Base-by-base conservation (phyloP, 2,888 invertebrate species). In the Steinernema carpocapsae region DNA sequence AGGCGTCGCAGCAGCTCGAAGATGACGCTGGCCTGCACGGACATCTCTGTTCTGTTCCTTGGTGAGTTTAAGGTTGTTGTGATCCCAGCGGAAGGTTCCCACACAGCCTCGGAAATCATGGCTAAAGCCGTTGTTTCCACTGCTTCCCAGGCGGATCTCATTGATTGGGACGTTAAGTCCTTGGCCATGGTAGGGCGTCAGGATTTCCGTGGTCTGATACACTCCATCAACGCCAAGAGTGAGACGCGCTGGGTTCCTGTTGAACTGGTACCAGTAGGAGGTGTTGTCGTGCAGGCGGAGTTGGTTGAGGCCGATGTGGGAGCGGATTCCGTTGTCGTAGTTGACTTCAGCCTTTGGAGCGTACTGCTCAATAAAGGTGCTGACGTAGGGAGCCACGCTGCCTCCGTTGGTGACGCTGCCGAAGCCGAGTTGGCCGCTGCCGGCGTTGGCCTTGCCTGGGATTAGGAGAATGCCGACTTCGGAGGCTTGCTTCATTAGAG, bases 391-490 rank as follows among this genome's bases (percentile, higher is more conserved):
- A 17, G 22, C 42, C 26, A 75, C 73, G 43, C 74, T 77, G n/a
- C 76, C 75, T 0, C 73, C 73, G 42, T 81, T 79, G 0, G 79
- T 77, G 48, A 77, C 77, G 1, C 78, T 76, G 51, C 82, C 82
- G 56, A 79, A 82, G 43, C 77, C 75, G 56, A 83, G 76, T 48
- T 80, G 79, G 95, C 91, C 0, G 1, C 64, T 72, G 14, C 78
- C 77, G 24, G 76, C 75, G 79, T 74, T 2, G 7, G 79, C 79
- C 74, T 78, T 79, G 76, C 82, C 82, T 10, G 97, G 96, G 79
- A 97, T 91, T 90, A 97, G 97, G 82, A 94, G 91, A 73, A 97
- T 89, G 88, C 97, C 95, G 78, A 97, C 92, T 89, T 95, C 94
- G 0, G 94, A 95, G 72, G 78, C 78, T 71, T 77, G 64, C 72